These are phyloP conservation scores for Danionella dracula DNA, from an alignment of 2,797 vertebrate genomes.

Conservation along the genomic window DNA sequence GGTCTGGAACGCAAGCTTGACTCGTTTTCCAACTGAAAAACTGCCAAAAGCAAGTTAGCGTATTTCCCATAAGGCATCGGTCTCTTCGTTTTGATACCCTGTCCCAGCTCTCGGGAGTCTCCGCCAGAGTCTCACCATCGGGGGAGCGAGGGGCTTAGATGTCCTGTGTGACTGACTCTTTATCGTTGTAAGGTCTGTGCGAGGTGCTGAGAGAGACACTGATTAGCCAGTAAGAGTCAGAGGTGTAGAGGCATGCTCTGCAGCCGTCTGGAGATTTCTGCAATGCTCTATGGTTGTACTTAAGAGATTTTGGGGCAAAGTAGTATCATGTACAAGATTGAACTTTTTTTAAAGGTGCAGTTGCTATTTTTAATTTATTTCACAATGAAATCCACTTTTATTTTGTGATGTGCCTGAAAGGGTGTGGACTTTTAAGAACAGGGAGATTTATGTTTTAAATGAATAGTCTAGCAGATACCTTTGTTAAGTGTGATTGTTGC, in stretches of 20 bases:
- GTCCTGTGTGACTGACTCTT: conserved; percentile 5
- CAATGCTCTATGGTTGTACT: no score
- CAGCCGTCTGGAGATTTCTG: not conserved
- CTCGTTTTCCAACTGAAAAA: conserved; percentile 17
- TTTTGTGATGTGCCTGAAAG: no score
- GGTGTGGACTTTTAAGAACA: no score
- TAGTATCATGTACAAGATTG: no score
- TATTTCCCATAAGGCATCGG: conserved; percentile 11
- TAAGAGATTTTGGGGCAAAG: no score
- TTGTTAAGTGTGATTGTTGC: no score
- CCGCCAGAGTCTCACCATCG: not conserved
- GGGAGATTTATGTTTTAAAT: no score
- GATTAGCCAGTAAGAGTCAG: conserved; percentile 13
- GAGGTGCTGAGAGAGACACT: conserved; percentile 13
- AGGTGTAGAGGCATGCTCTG: not conserved
- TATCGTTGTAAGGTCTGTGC: conserved; percentile 23
- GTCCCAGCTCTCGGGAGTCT: not conserved
- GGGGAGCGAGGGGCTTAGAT: not conserved
- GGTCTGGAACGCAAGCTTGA: conserved; percentile 13
- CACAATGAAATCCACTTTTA: no score
- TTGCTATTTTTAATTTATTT: no score
- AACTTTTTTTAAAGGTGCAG: no score
- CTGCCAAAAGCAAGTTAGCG: conserved; percentile 15
- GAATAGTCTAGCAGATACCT: no score
- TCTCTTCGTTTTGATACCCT: conserved; percentile 1